phyloP scores from a whole-genome alignment of 2,113 vertebrate species.

The Pseudolaguvia tuberculata region DNA sequence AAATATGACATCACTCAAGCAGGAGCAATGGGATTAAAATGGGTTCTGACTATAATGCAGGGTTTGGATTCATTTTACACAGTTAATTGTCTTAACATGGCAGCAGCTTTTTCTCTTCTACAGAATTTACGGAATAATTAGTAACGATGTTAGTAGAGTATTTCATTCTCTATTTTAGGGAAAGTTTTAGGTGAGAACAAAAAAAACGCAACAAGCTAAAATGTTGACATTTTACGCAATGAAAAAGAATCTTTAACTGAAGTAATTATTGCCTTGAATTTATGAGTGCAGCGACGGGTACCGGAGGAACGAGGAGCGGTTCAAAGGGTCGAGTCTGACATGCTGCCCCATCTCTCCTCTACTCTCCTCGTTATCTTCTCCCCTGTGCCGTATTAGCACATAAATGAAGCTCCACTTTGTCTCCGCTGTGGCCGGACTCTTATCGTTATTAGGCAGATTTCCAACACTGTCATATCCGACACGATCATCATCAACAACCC shows the following conservation, averaged over 20 bases:
- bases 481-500: constrained; percentile 38
- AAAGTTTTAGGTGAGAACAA: too few species aligned
- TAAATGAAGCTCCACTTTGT: constrained; percentile 76
- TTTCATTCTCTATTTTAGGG: too few species aligned
- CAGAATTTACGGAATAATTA: not conserved
- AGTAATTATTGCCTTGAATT: constrained; percentile 38
- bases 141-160: not conserved
- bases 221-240: too few species aligned
- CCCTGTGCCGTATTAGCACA: constrained; percentile 72
- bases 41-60: not conserved
- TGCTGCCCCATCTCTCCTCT: constrained; percentile 70
- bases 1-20: constrained; percentile 49
- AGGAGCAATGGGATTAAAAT: not conserved
- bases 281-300: constrained; percentile 45
- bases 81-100: not conserved
- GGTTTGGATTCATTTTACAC: not conserved
- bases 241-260: constrained; percentile 10
- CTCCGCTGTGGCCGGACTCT: constrained; percentile 63
- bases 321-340: constrained; percentile 74
- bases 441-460: constrained; percentile 76
- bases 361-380: constrained; percentile 72
- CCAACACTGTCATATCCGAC: constrained; percentile 70
- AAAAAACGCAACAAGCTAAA: too few species aligned
- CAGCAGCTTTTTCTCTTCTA: not conserved
- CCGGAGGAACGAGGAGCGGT: constrained; percentile 67